Evolutionary conservation across 2,888 invertebrate species (phyloP), one percentile per base, ranked within the genome.

Genomic region (Ophraella communa): DNA sequence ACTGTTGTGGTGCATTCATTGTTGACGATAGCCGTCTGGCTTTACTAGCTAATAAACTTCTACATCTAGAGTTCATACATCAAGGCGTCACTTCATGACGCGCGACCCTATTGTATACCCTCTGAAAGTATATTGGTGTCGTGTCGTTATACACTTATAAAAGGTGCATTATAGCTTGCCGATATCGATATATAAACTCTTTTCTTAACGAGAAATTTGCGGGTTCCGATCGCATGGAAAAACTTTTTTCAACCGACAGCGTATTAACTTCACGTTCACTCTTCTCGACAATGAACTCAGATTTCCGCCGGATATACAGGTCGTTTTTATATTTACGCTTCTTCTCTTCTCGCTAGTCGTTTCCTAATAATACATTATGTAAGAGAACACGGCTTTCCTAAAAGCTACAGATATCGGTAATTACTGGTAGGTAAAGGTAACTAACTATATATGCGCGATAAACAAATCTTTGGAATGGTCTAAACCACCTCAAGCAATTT

Each of bases 1-100:
- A 39, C 42, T 62, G 56, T 62, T 56, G 33, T 49, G 49, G 64
- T 69, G 68, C 64, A 63, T 59, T 69, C 70, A 69, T 70, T 70
- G 70, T 69, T 68, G 69, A 68, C 68, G 69, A 68, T 71, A 58
- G 71, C 70, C 70, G 71, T 71, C 71, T 73, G 71, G 71, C 70
- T 63, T 58, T 61, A 62, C 65, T 65, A 71, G 69, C 67, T 73
- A 73, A 73, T 73, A 73, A 73, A 71, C 71, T 69, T 67, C 49
- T 10, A 51, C 49, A 65, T 61, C 69, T 66, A 71, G 71, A 73
- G 70, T 71, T 70, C 70, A 73, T 73, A 70, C 69, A 73, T 73
- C 73, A 73, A 68, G 57, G 63, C 66, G 68, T 67, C 68, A 66
- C 59, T 35, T 35, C 35, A 35, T 35, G 69, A 65, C 67, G 70